Evolutionary conservation across 2,888 invertebrate species (phyloP), one percentile per base, ranked within the genome.

Genomic region (Leucozona laternaria): DNA sequence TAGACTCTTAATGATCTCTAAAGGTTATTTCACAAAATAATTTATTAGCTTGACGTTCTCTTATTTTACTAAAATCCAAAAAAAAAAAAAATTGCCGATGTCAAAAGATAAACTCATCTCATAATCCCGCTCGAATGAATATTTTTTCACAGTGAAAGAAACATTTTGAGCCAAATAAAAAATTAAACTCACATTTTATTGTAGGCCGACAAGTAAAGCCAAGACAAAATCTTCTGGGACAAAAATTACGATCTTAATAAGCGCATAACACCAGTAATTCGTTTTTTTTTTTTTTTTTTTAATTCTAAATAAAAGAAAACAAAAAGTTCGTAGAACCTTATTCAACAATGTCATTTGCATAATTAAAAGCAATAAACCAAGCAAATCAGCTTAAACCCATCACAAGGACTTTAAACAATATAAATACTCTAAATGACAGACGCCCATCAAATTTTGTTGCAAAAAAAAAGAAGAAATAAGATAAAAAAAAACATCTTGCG

Each of bases 351-450:
- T 37, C 75, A 79, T 84, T 84, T 84, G 66, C 84, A 84, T 79
- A 79, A 84, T 79, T 84, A 79, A 79, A 76, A 71, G 50, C 70
- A 84, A 84, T 79, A 79, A 76, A 79, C 28, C 58, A 70, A 68
- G 68, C 79, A 79, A 70, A 62, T 62, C 83, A 79, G 31, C 62
- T 60, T 58, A 70, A 60, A 22, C 53, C 68, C 64, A 57, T 62
- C 62, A 64, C 62, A 48, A 48, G 64, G 22, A 37, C 37, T 68
- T 68, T 53, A 68, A 53, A 68, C 37, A 66, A 57, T 55, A 64
- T 50, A 68, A 75, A 76, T 62, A 68, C 50, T 10, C 79, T 25
- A 45, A 71, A 43, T 11, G 31, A 48, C 71, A 48, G 37, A 43
- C 15, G 37, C 25, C 66, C 43, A 50, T 68, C 77, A 58, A 68